A percentile compares a stretch with the other conserved stretches of the same genome.
Conservation (phyloP, 1,140 invertebrate genomes). For the Tribolium castaneum region DNA sequence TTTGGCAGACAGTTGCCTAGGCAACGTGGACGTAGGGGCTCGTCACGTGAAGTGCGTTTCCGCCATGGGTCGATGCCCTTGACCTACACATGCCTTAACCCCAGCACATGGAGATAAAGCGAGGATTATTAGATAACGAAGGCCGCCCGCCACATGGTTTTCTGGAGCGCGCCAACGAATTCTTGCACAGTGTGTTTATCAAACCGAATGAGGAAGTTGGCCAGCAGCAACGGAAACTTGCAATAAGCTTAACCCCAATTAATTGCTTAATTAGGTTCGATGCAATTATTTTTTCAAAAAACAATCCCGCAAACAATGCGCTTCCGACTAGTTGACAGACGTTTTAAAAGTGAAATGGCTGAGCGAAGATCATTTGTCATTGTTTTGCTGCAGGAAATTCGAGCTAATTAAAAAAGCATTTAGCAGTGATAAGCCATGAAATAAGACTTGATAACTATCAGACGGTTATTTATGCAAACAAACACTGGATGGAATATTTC, state of each 20-base stretch:
- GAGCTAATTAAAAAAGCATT: constrained; percentile 33
- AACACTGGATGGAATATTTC: constrained; percentile 19
- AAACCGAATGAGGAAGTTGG: not conserved
- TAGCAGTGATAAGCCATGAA: constrained; percentile 32
- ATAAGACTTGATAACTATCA: constrained; percentile 30
- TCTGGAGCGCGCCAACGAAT: not conserved
- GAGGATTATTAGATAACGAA: constrained; percentile 35
- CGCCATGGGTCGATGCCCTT: constrained; percentile 47
- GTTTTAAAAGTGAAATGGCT: constrained; percentile 11
- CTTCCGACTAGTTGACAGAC: constrained; percentile 29
- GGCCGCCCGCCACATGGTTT: constrained; percentile 15
- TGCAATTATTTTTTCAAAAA: constrained; percentile 23
- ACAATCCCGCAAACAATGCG: constrained; percentile 23
- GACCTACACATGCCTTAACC: constrained; percentile 43
- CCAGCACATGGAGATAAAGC: constrained; percentile 28
- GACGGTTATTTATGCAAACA: constrained; percentile 19
- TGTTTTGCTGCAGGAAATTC: constrained; percentile 29
- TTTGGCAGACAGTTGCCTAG: constrained; percentile 40
- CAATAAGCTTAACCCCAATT: constrained; percentile 15
- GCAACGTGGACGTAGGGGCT: constrained; percentile 39
- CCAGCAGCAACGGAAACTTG: not conserved
- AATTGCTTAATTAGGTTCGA: constrained; percentile 34
- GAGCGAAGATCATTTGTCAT: constrained; percentile 24
- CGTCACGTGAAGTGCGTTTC: constrained; percentile 37
- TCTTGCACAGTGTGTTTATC: not conserved